Conservation (phyloP, 2,113 vertebrate genomes). For the Larimichthys polyactis region DNA sequence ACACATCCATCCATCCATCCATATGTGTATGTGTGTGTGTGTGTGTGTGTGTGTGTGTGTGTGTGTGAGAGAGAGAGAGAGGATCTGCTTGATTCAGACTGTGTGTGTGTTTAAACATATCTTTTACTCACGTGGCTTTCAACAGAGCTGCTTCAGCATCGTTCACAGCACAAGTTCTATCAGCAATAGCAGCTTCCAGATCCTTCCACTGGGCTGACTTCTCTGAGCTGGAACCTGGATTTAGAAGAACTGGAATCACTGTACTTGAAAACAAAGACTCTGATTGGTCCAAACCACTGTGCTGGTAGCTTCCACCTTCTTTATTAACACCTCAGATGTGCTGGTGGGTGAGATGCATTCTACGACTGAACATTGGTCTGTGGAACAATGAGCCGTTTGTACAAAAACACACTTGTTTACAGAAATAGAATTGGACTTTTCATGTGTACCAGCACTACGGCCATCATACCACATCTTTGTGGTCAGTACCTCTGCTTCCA, state of each 20-base stretch:
- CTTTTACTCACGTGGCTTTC: slow-evolving; percentile 90
- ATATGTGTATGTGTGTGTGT: too few species aligned
- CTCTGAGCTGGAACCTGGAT: slow-evolving; percentile 85
- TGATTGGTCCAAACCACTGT: too few species aligned
- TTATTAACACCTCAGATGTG: too few species aligned
- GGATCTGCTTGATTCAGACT: too few species aligned
- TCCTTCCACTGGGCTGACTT: slow-evolving; percentile 93
- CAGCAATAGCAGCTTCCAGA: slow-evolving; percentile 89
- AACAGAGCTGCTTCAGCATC: slow-evolving; percentile 88
- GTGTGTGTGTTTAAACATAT: neutral
- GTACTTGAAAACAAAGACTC: neutral
- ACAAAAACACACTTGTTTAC: too few species aligned
- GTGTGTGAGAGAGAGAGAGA: too few species aligned
- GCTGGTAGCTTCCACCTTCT: too few species aligned
- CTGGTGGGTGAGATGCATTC: too few species aligned
- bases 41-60: too few species aligned
- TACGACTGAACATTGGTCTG: too few species aligned
- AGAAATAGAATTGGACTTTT: neutral
- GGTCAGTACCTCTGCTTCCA: slow-evolving; percentile 90
- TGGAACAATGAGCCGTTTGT: too few species aligned
- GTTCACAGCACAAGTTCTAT: slow-evolving; percentile 87
- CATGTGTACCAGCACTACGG: neutral
- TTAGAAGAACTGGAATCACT: slow-evolving; percentile 13
- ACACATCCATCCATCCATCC: too few species aligned
- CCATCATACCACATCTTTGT: neutral